Percentiles rank a stretch among this genome's conserved stretches.
phyloP scores from a whole-genome alignment of 2,113 vertebrate species.

The Alouatta palliata region DNA sequence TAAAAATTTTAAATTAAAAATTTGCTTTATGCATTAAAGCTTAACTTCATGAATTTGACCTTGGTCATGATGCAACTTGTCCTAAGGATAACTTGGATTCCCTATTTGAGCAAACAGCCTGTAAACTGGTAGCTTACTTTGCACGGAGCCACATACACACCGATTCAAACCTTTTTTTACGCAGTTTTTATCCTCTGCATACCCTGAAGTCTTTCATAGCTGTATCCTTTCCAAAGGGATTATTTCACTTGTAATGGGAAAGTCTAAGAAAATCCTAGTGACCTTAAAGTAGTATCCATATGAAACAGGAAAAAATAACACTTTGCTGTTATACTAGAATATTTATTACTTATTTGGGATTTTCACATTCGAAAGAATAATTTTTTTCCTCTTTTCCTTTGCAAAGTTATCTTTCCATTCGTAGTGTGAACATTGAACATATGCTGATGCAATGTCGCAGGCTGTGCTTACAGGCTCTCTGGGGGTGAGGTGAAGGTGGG shows the following conservation, averaged over 20 bases:
- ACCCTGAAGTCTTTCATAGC: background rate
- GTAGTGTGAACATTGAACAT: slow-evolving; percentile 23
- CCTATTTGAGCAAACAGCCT: background rate
- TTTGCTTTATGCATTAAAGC: background rate
- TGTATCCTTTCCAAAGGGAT: background rate
- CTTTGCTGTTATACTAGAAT: background rate
- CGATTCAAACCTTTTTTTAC: background rate
- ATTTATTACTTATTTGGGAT: slow-evolving; percentile 1
- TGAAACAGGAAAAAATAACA: background rate
- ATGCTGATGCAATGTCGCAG: background rate
- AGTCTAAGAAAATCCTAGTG: background rate
- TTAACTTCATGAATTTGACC: background rate
- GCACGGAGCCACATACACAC: background rate
- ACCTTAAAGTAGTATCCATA: background rate
- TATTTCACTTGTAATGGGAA: background rate
- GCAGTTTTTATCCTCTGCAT: background rate
- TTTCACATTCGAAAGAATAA: background rate
- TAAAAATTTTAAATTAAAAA: background rate
- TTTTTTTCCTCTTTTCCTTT: background rate
- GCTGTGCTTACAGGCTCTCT: slow-evolving; percentile 19
- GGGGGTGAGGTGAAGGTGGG: background rate
- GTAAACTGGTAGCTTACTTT: background rate
- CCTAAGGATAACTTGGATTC: background rate
- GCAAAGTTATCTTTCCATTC: slow-evolving; percentile 47
- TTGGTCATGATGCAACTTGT: background rate